Evolutionary conservation across 2,113 vertebrate genomes (phyloP), one percentile per base, ranked within the genome.

Genomic region (Scophthalmus maximus): DNA sequence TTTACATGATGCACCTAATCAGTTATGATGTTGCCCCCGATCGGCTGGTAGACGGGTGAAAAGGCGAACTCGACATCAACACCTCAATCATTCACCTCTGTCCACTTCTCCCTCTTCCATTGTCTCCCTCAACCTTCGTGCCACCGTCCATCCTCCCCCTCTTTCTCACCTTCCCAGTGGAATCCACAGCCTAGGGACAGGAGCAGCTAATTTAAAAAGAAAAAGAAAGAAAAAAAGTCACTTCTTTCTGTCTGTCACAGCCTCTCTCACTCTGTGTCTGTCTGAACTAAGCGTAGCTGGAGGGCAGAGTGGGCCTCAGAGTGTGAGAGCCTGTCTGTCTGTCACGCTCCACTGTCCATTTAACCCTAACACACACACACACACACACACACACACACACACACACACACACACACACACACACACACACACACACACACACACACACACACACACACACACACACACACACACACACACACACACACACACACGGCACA

Each of bases 341-440:
- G 85, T 90, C 83, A 92, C 86, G 91, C 90, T 93, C 89, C 91
- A 91, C 88, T 88, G 88, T 90, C 82, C 92, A 92, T 93, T 92
- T 91, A 92, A 91, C 88, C 80, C 87, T 60, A 70, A n/a, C 80
- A 85, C 85, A 94, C 73, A 92, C 52, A 68, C 75, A 86, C 83
- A 89, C 87, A 83, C 72, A 81, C 83, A 95, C 26, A 17, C 20
- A 23, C 46, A 23, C 4, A 18, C 34, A 18, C 17, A 6, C 40
- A 18, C 40, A 18, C 40, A 47, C 44, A 47, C 44, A 46, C n/a
- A n/a, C 44, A 47, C 44, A 77, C 78, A 95, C 95, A 93, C 93
- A 38, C 93, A 94, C 69, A 92, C 76, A 78, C 46, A 50, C 83
- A 95, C 95, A 95, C 93, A 57, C 94, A 50, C 22, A 83, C 8